Evolutionary conservation across 2,888 invertebrate genomes (phyloP), one percentile per base, ranked within the genome.

Genomic region (Octonoba sinensis): DNA sequence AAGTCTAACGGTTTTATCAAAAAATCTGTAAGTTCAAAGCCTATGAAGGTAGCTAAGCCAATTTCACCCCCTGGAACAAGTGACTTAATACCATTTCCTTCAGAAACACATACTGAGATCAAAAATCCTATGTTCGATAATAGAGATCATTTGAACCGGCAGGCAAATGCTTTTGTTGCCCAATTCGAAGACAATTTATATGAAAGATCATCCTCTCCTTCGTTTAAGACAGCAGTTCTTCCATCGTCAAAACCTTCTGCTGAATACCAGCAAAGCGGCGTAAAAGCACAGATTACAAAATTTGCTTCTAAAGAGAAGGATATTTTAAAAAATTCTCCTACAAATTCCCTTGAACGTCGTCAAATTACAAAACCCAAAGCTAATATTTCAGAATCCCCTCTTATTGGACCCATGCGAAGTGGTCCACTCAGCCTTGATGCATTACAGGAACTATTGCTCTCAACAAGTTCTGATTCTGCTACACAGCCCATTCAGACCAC

Each of bases 221-320:
- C 79, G 16, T 74, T 81, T 27, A 79, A 79, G 51, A 56, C 75
- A 20, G 66, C 82, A 11, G 69, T 76, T 54, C 49, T 82, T 18
- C 74, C 82, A 18, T 49, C 76, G 3, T 51, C 76, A 46, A 82
- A 76, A 22, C 82, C 84, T 4, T 84, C 84, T 24, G 60, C 82
- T 12, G 84, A 84, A 47, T 84, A 84, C 44, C 76, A 77, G 20
- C 84, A 82, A 59, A 73, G 76, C 2, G 84, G 84, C 16, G 84
- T 84, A 0, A 84, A 84, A 60, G 84, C 84, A n/a, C 84, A 84
- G 24, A 84, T 84, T 15, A 82, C 60, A 24, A 82, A 76, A 59
- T 84, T 84, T 60, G 60, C 84, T n/a, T 77, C 83, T 11, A 83
- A 83, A 70, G 83, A 83, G 22, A 83, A 83, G 69, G 82, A 82